Conservation (phyloP, 2,113 vertebrate genomes). For the Shinisaurus crocodilurus region DNA sequence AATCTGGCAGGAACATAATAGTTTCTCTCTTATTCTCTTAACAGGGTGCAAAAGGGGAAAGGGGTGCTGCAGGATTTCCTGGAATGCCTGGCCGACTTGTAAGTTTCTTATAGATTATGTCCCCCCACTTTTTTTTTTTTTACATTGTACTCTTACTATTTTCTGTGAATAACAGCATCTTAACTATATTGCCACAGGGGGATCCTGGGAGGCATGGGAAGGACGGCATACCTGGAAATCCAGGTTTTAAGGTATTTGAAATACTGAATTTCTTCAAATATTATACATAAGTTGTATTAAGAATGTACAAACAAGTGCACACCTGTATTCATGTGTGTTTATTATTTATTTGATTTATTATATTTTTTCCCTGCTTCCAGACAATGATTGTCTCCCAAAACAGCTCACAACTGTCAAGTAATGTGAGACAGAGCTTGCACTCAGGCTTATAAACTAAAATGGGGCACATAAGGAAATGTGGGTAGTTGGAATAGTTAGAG, state of each 20-base stretch:
- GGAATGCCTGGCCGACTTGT: slow-evolving; percentile 87
- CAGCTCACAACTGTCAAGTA: background rate
- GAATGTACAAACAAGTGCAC: background rate
- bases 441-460: background rate
- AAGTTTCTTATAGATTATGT: slow-evolving; percentile 67
- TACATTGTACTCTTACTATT: slow-evolving; percentile 1
- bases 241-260: slow-evolving; percentile 88
- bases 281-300: background rate
- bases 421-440: too few relatives aligned
- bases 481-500: background rate
- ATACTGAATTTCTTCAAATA: slow-evolving; percentile 1
- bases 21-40: background rate
- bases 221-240: slow-evolving; percentile 84
- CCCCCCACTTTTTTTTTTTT: background rate
- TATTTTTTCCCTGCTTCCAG: background rate
- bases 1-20: too few relatives aligned
- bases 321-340: background rate
- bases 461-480: background rate
- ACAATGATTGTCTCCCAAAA: background rate
- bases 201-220: slow-evolving; percentile 88
- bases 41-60: slow-evolving; percentile 90
- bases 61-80: slow-evolving; percentile 82
- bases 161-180: slow-evolving; percentile 25
- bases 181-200: slow-evolving; percentile 79
- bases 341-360: too few relatives aligned